These are phyloP conservation scores for Arctocebus calabarensis DNA, from an alignment of 2,797 vertebrate genomes.

Conservation along the genomic window DNA sequence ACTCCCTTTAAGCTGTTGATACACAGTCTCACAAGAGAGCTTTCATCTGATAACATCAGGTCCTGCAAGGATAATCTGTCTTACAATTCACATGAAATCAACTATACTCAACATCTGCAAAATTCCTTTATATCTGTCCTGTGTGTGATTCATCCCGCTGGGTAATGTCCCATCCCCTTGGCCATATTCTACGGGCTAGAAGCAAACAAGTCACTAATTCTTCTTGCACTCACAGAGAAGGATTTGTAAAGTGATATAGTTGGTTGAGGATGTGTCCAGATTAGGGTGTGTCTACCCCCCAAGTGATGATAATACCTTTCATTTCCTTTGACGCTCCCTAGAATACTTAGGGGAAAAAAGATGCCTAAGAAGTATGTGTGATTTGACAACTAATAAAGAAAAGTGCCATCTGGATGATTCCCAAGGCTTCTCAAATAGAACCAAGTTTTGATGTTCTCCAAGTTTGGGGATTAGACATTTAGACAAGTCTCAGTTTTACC, in stretches of 20 bases:
- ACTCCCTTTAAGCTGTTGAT: neutral
- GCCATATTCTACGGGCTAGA: neutral
- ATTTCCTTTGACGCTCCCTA: constrained; percentile 30
- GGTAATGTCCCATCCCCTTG: neutral
- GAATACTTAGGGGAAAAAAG: neutral
- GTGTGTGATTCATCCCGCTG: neutral
- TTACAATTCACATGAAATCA: neutral
- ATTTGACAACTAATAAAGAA: neutral
- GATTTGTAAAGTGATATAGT: neutral
- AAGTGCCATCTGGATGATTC: neutral
- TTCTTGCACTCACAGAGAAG: neutral
- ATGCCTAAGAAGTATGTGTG: neutral
- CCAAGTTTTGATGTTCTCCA: neutral
- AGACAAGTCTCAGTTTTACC: neutral
- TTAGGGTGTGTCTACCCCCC: neutral
- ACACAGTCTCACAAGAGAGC: neutral
- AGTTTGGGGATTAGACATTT: constrained; percentile 25
- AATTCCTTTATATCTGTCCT: neutral
- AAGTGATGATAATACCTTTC: neutral
- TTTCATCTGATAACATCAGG: neutral
- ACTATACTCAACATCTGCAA: neutral
- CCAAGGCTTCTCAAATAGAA: neutral
- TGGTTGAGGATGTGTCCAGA: neutral
- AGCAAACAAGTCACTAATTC: neutral
- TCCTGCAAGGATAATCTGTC: neutral